Conservation (phyloP, 2,888 invertebrate genomes). For the Hypolimnas misippus region DNA sequence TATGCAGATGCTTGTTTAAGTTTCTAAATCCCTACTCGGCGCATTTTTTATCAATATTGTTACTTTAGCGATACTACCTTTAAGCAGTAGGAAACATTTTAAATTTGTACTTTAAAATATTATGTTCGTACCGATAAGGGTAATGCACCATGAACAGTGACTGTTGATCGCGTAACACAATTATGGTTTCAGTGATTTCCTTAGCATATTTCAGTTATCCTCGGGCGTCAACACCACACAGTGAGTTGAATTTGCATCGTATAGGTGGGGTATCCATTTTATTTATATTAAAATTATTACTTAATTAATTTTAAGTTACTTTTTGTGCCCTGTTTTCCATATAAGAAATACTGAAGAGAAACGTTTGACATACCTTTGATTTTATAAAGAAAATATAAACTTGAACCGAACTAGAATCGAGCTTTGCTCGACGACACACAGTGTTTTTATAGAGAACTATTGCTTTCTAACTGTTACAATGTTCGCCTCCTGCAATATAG, state of each 20-base stretch:
- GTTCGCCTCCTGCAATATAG: constrained; percentile 2
- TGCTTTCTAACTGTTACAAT: constrained; percentile 17
- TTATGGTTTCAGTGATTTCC: constrained; percentile 53
- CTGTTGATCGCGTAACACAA: constrained; percentile 31
- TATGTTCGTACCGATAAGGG: constrained; percentile 38
- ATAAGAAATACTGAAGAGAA: background rate
- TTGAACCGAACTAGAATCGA: background rate
- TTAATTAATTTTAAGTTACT: background rate
- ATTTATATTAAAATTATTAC: constrained; percentile 9
- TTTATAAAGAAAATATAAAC: background rate
- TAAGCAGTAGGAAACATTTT: constrained; percentile 25
- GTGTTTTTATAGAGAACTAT: constrained; percentile 11
- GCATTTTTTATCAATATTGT: constrained; percentile 48
- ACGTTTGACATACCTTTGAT: background rate
- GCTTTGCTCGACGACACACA: background rate
- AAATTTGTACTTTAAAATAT: constrained; percentile 35
- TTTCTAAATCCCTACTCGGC: constrained; percentile 27
- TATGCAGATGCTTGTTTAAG: constrained; percentile 14
- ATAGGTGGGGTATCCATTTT: constrained; percentile 26
- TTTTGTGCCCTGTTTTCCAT: background rate
- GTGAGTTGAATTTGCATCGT: constrained; percentile 59
- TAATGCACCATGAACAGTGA: constrained; percentile 36
- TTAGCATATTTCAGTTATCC: constrained; percentile 76
- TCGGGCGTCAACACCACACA: constrained; percentile 80
- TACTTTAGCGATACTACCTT: constrained; percentile 46